These are phyloP conservation scores for Drosophila guanche DNA, from an alignment of 1,140 invertebrate genomes.

Conservation along the genomic window DNA sequence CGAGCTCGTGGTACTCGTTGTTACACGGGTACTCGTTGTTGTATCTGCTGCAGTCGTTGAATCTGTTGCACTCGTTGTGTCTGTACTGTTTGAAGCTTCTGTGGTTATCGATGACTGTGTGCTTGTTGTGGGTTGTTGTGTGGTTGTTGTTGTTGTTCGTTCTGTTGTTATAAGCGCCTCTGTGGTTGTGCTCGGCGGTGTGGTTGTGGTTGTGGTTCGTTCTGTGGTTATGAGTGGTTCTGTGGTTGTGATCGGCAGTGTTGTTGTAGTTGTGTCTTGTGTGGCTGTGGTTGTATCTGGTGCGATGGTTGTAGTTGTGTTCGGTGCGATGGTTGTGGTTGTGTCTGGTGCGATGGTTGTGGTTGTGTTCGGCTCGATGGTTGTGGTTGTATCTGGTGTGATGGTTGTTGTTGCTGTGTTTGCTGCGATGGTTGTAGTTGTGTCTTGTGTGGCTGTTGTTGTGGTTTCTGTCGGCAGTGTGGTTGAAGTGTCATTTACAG, in stretches of 20 bases:
- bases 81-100: neutral
- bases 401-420: conserved; percentile 1
- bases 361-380: conserved; percentile 16
- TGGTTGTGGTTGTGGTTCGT: conserved; percentile 1
- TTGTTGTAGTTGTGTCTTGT: neutral
- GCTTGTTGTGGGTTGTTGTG: conserved; percentile 1
- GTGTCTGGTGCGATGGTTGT: conserved; percentile 13
- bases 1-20: conserved; percentile 15
- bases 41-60: conserved; percentile 3
- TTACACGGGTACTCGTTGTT: conserved; percentile 1
- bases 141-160: conserved; percentile 1
- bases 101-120: neutral
- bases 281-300: neutral
- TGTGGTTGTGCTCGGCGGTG: neutral
- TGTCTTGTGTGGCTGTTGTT: neutral
- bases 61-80: conserved; percentile 7
- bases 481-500: neutral
- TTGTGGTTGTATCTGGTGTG: conserved; percentile 2
- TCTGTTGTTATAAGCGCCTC: neutral
- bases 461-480: neutral
- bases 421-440: conserved; percentile 5
- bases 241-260: conserved; percentile 3
- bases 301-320: neutral
- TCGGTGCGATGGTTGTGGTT: neutral
- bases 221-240: conserved; percentile 13